Evolutionary conservation across 2,797 vertebrate genomes (phyloP), one percentile per base, ranked within the genome.

Genomic region (Mustela erminea): DNA sequence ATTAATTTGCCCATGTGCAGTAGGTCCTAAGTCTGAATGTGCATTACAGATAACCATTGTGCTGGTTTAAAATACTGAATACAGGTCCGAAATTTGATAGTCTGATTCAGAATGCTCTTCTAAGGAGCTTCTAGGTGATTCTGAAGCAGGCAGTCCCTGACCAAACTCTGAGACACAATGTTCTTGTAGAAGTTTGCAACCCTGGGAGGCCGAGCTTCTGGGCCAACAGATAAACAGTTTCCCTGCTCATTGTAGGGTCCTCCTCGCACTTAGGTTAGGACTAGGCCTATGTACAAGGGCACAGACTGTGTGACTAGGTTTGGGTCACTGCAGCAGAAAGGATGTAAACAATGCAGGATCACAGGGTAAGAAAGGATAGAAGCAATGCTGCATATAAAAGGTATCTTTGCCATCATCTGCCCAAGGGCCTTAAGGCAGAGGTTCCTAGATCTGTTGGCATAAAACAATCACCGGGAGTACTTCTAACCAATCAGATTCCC

Each of bases 61-160:
- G 87, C 62, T 75, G 68, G 20, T 54, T 80, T 95, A 84, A 95
- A 92, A 95, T 78, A 49, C 21, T 92, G 7, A 95, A 46, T 66
- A 60, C 23, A n/a, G 64, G 29, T 41, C 41, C 35, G 46, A 54
- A 81, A 62, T 60, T 75, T 84, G 23, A 78, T 38, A 89, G 41
- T 68, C 60, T 60, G 70, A 56, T 60, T 87, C 60, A 72, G n/a
- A 72, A 9, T 58, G 17, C 27, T 87, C 89, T 85, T 89, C 68
- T 41, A 60, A n/a, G 0, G 20, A 58, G 62, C 21, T 52, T 68
- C 87, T 38, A 60, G 70, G 8, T 54, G 27, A 88, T 35, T 88
- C 86, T 77, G 38, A 93, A 11, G 32, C 58, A 88, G 58, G 25
- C 46, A 89, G 29, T 64, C 27, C 29, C 66, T 27, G 78, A 81